These are phyloP conservation scores for Cherax destructor DNA, from an alignment of 1,140 invertebrate species.

Conservation along the genomic window DNA sequence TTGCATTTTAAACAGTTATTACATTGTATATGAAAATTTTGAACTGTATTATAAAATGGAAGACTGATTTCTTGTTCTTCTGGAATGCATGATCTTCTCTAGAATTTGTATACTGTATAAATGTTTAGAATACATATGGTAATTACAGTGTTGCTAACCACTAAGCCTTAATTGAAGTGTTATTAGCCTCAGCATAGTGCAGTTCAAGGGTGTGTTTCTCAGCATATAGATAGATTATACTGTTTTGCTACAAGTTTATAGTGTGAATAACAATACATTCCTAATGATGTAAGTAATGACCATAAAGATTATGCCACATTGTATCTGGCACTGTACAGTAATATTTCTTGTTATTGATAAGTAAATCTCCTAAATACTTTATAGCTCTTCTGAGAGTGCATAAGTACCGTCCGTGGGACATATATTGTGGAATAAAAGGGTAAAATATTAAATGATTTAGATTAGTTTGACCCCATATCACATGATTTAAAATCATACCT, in stretches of 20 bases:
- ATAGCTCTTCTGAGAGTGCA: slow-evolving; percentile 54
- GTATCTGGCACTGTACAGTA: slow-evolving; percentile 67
- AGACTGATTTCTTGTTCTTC: neutral
- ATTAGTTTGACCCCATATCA: slow-evolving; percentile 22
- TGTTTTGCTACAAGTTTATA: slow-evolving; percentile 46
- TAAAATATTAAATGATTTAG: slow-evolving; percentile 36
- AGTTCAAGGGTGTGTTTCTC: slow-evolving; percentile 33
- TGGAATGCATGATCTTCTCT: neutral
- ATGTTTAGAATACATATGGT: neutral
- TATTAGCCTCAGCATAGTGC: slow-evolving; percentile 28
- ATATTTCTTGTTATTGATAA: slow-evolving; percentile 45
- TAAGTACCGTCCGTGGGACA: slow-evolving; percentile 65
- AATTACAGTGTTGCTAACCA: slow-evolving; percentile 3
- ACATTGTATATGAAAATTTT: neutral
- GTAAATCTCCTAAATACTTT: slow-evolving; percentile 49
- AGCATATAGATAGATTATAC: slow-evolving; percentile 51
- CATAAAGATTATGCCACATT: slow-evolving; percentile 38
- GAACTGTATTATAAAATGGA: neutral
- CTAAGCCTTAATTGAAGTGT: slow-evolving; percentile 1
- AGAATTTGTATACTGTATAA: neutral
- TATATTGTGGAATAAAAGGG: slow-evolving; percentile 50
- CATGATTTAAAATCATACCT: slow-evolving; percentile 30
- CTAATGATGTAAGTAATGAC: slow-evolving; percentile 62
- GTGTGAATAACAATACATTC: slow-evolving; percentile 61
- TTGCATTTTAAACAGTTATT: neutral